Evolutionary conservation across 1,140 invertebrate genomes (phyloP), one percentile per base, ranked within the genome.

Genomic region (Nylanderia fulva): DNA sequence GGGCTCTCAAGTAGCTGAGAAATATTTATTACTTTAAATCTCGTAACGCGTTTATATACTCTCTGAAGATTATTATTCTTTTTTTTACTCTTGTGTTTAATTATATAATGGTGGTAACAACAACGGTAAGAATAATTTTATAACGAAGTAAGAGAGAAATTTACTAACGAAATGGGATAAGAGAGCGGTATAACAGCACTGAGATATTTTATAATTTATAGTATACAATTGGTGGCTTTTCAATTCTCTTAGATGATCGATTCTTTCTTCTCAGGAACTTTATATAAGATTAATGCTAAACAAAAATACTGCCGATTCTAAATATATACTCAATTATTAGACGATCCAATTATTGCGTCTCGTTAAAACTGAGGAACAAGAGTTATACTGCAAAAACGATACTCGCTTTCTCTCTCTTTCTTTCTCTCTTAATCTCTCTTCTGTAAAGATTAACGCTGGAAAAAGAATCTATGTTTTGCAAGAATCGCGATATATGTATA

Each of bases 51-150:
- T 36, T 79, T 66, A 66, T 63, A 48, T 48, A 48, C 15, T 48
- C n/a, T 79, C 75, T 52, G 58, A 66, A 77, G 75, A 48, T 77
- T n/a, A 68, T n/a, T 33, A 63, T 76, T 76, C 33, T 29, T 63
- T 18, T 39, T 36, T 58, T 29, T 45, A 33, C 36, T 69, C n/a
- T n/a, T n/a, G n/a, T n/a, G 27, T 45, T 13, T 82, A 82, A 71
- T 42, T 66, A 21, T 42, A 80, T 68, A 13, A 71, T 33, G 48
- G 7, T 15, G 21, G 8, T 54, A 71, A 82, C 77, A 61, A 71
- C 66, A 60, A 72, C 36, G 77, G 39, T 82, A 45, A 60, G 77
- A 29, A 60, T 42, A 42, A 21, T 45, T 60, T 27, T 45, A 48
- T 48, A 58, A 60, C 52, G 13, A 27, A 58, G 66, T 33, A 82